Base-by-base conservation (phyloP, 2,113 vertebrate genomes). In the Periophthalmodon schlosseri region DNA sequence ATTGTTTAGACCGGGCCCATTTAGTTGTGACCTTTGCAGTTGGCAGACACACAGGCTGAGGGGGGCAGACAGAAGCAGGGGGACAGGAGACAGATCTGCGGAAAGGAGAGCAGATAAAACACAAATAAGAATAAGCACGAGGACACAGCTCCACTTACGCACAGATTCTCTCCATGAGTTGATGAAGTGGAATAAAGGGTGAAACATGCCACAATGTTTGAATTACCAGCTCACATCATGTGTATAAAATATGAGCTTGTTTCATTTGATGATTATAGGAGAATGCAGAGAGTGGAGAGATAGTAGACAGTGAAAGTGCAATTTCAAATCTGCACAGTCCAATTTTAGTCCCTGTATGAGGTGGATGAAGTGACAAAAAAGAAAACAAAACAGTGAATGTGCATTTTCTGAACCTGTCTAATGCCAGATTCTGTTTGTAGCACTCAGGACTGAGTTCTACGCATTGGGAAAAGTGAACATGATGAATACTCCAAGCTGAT, bases 21-120 rank as follows among this genome's bases (percentile, higher is more conserved):
- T 91, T 81, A 86, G 78, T 52, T 20, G 63, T 83, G 89, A 86
- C 89, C 86, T 89, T 88, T 89, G 69, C 65, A 72, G 78, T 77
- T 86, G 85, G 85, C 87, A 88, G 86, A 87, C 80, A 85, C 6
- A 73, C 84, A 84, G 81, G 73, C 83, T 81, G 69, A 84, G 82
- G 76, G 50, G 75, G 66, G 68, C 52, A 75, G 21, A 57, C 66
- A 75, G 68, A 50, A 82, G 73, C 83, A 88, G 81, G 71, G 77
- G 79, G 76, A 39, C 34, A n/a, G 63, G 34, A 65, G 63, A 65
- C 34, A 65, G 63, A 65, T 65, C 63, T 13, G 34, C 16, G 34
- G 20, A 65, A 65, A 65, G 16, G 20, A 65, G 34, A 39, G 34
- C 34, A 39, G 63, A 65, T 65, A 65, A 65, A 65, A 39, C 33